Base-by-base conservation (phyloP, 92 coral and sea anemone species). In the Virgularia gustaviana region DNA sequence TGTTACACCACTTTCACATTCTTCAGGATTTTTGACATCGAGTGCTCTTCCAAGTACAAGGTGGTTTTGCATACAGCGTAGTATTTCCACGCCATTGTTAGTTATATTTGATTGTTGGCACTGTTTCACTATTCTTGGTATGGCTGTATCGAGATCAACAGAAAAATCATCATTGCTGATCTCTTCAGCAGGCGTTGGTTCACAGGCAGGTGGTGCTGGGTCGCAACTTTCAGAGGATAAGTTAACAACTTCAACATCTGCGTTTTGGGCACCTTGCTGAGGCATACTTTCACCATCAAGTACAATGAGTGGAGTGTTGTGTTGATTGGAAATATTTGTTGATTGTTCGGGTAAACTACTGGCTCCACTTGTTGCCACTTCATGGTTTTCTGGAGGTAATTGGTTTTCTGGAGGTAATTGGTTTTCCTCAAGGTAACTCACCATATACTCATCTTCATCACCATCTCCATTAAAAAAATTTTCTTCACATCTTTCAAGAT, bases 71-170 rank as follows among this genome's bases (percentile, higher is more conserved):
- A 34, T 34, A n/a, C 37, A 79, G 57, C 82, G 74, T 18, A 86
- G 74, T 10, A 83, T 68, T 71, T 86, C 88, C 11, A 79, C 85
- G 13, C 85, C 87, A 65, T 83, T 78, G 55, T 25, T 47, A 15
- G 20, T 47, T 15, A 47, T 47, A 15, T 47, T 19, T 5, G 6
- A 15, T 15, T 47, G 6, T 47, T 47, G 55, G 22, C 55, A 47
- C 20, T 47, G 55, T 47, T 47, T 25, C 15, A 47, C 55, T 15
- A 47, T 47, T 47, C 3, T 47, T 47, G 55, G 55, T 47, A 47
- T 47, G 22, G 22, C 55, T 15, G 18, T 25, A 47, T 47, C 55
- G 22, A 5, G 15, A 25, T 47, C 18, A 15, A 47, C 8, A 47
- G 55, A 47, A 47, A 47, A 47, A 47, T 15, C 55, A 47, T 13